Conservation (phyloP, 2,888 invertebrate species). For the Polydrusus cervinus region DNA sequence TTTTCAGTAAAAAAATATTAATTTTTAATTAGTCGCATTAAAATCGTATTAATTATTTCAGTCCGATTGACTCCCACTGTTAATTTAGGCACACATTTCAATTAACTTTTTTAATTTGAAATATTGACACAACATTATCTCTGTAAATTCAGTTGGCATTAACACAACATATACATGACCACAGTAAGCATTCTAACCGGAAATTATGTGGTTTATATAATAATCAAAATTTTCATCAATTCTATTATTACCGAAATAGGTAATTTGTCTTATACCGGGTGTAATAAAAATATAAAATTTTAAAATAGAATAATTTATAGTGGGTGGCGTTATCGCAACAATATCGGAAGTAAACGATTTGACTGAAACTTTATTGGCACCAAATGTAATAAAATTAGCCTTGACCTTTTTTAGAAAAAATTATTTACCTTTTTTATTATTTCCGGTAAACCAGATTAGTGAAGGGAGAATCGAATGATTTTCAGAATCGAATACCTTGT, state of each 20-base stretch:
- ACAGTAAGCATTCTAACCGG: neutral
- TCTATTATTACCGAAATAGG: neutral
- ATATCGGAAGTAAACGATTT: no score
- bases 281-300: no score
- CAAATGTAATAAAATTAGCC: no score
- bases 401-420: no score
- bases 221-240: neutral
- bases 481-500: no score
- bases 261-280: no score
- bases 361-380: no score
- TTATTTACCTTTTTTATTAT: no score
- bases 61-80: neutral
- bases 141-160: neutral
- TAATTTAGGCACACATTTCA: neutral
- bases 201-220: neutral
- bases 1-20: neutral
- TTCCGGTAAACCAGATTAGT: no score
- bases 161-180: neutral
- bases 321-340: no score
- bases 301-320: no score
- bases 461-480: no score
- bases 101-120: neutral
- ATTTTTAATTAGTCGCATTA: neutral
- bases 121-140: conserved; percentile 1
- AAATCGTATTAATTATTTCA: neutral